phyloP scores from a whole-genome alignment of 2,797 vertebrate species.

The Acanthis flammea region DNA sequence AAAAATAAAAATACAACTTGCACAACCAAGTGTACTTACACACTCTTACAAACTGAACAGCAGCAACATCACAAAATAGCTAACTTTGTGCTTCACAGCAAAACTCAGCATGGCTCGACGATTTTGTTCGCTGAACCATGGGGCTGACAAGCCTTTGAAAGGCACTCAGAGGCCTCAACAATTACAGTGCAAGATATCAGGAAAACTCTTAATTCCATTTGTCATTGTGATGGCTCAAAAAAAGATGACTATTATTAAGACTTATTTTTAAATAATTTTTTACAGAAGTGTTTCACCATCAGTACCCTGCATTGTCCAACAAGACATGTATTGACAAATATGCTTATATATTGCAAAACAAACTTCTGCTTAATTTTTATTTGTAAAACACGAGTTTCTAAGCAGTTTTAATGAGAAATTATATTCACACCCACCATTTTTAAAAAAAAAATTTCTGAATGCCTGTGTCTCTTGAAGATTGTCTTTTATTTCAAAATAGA shows the following conservation, averaged over 20 bases:
- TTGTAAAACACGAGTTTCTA: neutral
- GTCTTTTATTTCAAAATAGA: conserved; percentile 1
- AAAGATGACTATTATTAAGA: neutral
- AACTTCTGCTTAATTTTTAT: neutral
- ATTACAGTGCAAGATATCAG: neutral
- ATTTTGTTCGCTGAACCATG: neutral
- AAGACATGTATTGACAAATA: neutral
- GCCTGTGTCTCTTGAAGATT: neutral
- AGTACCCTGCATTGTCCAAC: neutral
- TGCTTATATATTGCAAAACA: neutral
- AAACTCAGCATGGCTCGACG: neutral
- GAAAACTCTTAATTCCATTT: neutral
- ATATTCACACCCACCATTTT: neutral
- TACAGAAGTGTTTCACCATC: neutral
- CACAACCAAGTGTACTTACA: neutral
- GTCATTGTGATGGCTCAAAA: neutral
- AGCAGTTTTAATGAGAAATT: conserved; percentile 18
- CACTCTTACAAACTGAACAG: neutral
- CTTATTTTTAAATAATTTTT: neutral
- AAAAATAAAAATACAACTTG: neutral
- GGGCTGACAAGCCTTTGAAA: neutral
- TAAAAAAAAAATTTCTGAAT: neutral
- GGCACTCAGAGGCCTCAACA: neutral
- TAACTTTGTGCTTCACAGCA: conserved; percentile 35
- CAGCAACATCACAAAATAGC: neutral